Percentiles rank a stretch among this genome's conserved stretches.
These are phyloP conservation scores for Rattus norvegicus DNA, from an alignment of 2,113 vertebrate genomes.

Conservation along the genomic window DNA sequence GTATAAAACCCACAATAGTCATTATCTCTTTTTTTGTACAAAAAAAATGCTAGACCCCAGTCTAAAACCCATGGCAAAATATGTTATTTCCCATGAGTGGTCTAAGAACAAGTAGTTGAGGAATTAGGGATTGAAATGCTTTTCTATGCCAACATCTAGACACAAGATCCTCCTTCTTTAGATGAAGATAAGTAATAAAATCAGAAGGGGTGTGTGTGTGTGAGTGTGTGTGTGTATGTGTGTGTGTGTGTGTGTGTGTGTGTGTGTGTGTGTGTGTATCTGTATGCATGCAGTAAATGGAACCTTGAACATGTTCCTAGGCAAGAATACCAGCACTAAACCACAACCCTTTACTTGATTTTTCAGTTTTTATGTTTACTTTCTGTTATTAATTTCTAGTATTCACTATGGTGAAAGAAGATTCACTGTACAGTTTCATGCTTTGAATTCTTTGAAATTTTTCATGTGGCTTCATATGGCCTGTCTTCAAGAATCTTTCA, in stretches of 20 bases:
- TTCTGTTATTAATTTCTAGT: background rate
- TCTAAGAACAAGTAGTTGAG: background rate
- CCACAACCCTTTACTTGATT: background rate
- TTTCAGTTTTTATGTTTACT: background rate
- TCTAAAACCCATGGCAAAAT: conserved; percentile 19
- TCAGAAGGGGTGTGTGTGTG: background rate
- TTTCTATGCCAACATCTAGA: background rate
- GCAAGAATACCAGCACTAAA: background rate
- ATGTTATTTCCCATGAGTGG: background rate
- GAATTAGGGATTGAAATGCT: background rate
- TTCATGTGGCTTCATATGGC: background rate
- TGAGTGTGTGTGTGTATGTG: too few relatives aligned
- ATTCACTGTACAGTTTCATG: background rate
- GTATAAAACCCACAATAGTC: background rate
- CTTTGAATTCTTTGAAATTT: background rate
- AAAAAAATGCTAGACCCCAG: background rate
- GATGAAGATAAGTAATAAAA: background rate
- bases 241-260: background rate
- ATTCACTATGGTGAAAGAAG: background rate
- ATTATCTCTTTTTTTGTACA: background rate
- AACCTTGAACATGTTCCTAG: background rate
- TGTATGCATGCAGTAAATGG: too few relatives aligned
- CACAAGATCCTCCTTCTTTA: background rate
- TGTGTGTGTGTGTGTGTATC: background rate
- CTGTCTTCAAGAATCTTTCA: background rate